Conservation (phyloP, 2,888 invertebrate species). For the Eristalis intricaria region DNA sequence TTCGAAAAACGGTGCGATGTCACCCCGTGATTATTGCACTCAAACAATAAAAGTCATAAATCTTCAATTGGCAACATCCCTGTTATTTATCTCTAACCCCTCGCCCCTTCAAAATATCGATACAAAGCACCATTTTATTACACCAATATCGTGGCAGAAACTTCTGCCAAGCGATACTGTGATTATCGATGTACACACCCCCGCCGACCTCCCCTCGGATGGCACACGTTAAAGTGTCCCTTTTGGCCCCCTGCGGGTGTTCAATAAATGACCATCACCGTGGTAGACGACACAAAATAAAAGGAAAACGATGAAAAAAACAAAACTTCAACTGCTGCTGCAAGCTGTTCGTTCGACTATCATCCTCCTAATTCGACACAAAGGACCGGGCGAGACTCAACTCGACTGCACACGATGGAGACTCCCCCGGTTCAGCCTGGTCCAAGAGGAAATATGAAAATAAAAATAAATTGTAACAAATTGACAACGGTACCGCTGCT, state of each 20-base stretch:
- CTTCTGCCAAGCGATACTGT: constrained; percentile 61
- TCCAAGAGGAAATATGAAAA: constrained; percentile 64
- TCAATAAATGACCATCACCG: constrained; percentile 62
- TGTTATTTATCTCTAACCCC: constrained; percentile 47
- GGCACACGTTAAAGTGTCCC: constrained; percentile 62
- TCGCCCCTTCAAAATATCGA: constrained; percentile 68
- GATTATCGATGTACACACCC: constrained; percentile 58
- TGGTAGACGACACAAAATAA: constrained; percentile 16
- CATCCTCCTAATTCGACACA: constrained; percentile 70
- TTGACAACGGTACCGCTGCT: constrained; percentile 62
- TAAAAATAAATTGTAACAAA: constrained; percentile 72
- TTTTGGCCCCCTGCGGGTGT: constrained; percentile 33
- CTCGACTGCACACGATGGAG: background rate
- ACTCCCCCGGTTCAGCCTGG: background rate
- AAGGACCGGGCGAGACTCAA: constrained; percentile 42
- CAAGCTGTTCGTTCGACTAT: constrained; percentile 68
- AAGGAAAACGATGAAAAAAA: constrained; percentile 7
- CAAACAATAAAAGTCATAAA: constrained; percentile 62
- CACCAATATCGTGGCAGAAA: constrained; percentile 59
- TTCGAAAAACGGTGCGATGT: background rate
- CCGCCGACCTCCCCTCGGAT: background rate
- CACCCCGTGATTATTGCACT: constrained; percentile 28
- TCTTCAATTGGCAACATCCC: constrained; percentile 61
- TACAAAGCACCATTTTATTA: constrained; percentile 69
- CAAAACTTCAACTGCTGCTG: constrained; percentile 59